phyloP scores from a whole-genome alignment of 2,888 invertebrate species.

The Arge pagana region DNA sequence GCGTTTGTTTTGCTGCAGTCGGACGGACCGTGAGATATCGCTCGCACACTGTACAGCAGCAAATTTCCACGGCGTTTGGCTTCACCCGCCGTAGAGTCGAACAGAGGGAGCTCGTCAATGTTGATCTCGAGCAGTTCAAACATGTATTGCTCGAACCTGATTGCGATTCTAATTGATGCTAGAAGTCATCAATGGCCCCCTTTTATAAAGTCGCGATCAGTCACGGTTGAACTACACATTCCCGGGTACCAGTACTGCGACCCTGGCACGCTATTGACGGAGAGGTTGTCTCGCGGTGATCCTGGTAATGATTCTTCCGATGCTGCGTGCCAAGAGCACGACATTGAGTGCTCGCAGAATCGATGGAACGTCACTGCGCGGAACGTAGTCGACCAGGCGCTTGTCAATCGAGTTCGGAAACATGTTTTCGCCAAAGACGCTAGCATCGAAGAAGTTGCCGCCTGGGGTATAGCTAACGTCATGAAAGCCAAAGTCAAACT shows the following conservation, averaged over 20 bases:
- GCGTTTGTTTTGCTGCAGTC: slow-evolving; percentile 35
- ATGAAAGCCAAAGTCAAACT: slow-evolving; percentile 46
- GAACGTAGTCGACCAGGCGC: slow-evolving; percentile 46
- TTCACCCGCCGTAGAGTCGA: too few relatives aligned
- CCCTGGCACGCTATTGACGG: slow-evolving; percentile 39
- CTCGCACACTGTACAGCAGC: too few relatives aligned
- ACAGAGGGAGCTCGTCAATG: slow-evolving; percentile 17
- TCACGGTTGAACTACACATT: slow-evolving; percentile 30
- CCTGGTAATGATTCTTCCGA: slow-evolving; percentile 32
- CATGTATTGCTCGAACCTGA: slow-evolving; percentile 19
- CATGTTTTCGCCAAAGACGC: slow-evolving; percentile 41
- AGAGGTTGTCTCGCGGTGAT: slow-evolving; percentile 38
- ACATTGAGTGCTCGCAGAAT: slow-evolving; percentile 32
- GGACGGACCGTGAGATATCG: too few relatives aligned
- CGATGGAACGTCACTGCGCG: slow-evolving; percentile 30
- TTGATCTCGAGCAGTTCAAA: slow-evolving; percentile 17
- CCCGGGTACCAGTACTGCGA: slow-evolving; percentile 42
- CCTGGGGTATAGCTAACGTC: slow-evolving; percentile 38
- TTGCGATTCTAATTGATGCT: background rate
- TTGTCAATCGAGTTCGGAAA: slow-evolving; percentile 43
- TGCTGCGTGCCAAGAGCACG: slow-evolving; percentile 24
- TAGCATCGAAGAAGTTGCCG: slow-evolving; percentile 40
- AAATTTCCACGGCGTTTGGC: too few relatives aligned
- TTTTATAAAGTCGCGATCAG: background rate
- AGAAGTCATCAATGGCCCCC: background rate